These are phyloP conservation scores for Copidosoma floridanum DNA, from an alignment of 1,140 invertebrate species.

Conservation along the genomic window DNA sequence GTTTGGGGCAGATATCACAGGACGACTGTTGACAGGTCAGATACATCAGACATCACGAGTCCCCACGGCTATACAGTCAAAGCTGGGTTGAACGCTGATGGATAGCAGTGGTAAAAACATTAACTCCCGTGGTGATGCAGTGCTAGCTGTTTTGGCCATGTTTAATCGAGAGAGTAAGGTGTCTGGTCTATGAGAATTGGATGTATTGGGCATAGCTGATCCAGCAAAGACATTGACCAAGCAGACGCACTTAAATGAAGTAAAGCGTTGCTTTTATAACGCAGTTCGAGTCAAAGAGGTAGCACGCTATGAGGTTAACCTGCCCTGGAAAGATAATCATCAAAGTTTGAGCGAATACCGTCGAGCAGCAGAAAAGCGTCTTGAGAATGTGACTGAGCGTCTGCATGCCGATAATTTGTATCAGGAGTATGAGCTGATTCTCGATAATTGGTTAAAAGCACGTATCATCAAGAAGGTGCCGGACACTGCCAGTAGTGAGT, in stretches of 20 bases:
- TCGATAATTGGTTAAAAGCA: slow-evolving; percentile 34
- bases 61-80: neutral
- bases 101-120: neutral
- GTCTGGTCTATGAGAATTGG: slow-evolving; percentile 43
- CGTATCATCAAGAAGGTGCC: slow-evolving; percentile 5
- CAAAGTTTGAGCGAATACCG: slow-evolving; percentile 27
- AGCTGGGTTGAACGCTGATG: neutral
- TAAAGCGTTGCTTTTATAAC: slow-evolving; percentile 30
- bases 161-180: slow-evolving; percentile 27
- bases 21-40: neutral
- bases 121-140: neutral
- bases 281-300: slow-evolving; percentile 31
- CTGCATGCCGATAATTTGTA: too few species aligned
- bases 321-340: slow-evolving; percentile 39
- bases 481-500: too few species aligned
- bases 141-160: slow-evolving; percentile 11
- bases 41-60: neutral
- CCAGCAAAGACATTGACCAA: slow-evolving; percentile 33
- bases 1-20: neutral
- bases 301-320: slow-evolving; percentile 37
- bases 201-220: slow-evolving; percentile 45
- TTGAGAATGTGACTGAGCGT: neutral
- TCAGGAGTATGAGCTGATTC: slow-evolving; percentile 37
- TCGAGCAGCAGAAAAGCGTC: slow-evolving; percentile 26
- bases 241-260: neutral